Base-by-base conservation (phyloP, 1,140 invertebrate species). In the Drosophila tsacasi region DNA sequence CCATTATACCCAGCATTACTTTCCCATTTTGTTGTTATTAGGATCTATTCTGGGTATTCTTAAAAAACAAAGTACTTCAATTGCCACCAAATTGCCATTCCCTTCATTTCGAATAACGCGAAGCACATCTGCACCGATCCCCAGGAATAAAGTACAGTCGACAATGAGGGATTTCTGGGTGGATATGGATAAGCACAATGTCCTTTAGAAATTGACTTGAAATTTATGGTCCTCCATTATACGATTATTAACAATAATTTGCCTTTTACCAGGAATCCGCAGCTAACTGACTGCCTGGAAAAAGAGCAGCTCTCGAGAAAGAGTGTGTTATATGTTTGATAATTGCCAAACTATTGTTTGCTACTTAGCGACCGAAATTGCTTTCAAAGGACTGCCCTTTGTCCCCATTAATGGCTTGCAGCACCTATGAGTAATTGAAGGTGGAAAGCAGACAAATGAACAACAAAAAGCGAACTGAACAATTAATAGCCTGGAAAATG, bases 291-390 rank as follows among this genome's bases (percentile, higher is more conserved):
- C 17, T 42, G 59, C 27, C 54, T 57, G 17, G n/a, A 19, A 52
- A 61, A 79, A 65, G 76, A 71, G 15, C 46, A 63, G n/a, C 46
- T 72, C 60, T 72, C 68, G 30, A 47, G 50, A 57, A 76, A 64
- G 64, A 68, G 57, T 57, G 74, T 57, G 57, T 54, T 40, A 49
- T 37, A 68, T 59, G 52, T 52, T 71, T 78, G 54, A 78, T 79
- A 71, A 78, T 79, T 79, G 75, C 52, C 50, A 78, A 71, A 78
- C 75, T 71, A 79, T 78, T 79, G 76, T 78, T 78, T 37, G 75
- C 65, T 78, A 71, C 75, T 79, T 79, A 79, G 75, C 76, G 76
- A 78, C 76, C 75, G 40, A 79, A 79, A 79, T 79, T 78, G 75
- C 52, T 63, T 79, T 78, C 44, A 78, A 78, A 78, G 65, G 58